Evolutionary conservation across 2,113 vertebrate genomes (phyloP).

Genomic region (Lasiurus cinereus): DNA sequence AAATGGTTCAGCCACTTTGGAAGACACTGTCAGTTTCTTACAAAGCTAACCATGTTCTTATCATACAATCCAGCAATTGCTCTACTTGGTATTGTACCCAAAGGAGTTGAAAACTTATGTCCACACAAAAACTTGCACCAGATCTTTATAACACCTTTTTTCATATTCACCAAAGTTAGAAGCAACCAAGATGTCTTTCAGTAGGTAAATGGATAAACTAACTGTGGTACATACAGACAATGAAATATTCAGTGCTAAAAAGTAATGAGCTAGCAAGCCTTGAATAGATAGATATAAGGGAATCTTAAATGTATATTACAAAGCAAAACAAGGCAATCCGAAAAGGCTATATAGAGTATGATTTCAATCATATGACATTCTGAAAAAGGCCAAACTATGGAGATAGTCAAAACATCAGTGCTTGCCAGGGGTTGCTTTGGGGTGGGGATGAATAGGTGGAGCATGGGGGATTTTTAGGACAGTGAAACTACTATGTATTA

Average conservation of each 20-base stretch:
- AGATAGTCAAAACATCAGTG: slow-evolving; percentile 19
- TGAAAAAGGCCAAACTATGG: slow-evolving; percentile 10
- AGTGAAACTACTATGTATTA: background rate
- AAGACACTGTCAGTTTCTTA: background rate
- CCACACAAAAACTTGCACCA: background rate
- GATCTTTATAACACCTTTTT: background rate
- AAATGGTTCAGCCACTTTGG: background rate
- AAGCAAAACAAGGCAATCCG: slow-evolving; percentile 8
- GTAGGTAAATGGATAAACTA: background rate
- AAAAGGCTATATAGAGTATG: background rate
- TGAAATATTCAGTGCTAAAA: background rate
- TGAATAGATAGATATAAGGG: background rate
- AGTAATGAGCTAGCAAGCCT: slow-evolving; percentile 7
- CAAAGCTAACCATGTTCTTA: slow-evolving; percentile 38
- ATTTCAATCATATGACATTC: background rate
- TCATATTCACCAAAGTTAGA: slow-evolving; percentile 5
- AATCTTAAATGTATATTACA: background rate
- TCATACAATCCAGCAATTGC: background rate
- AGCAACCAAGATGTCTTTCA: slow-evolving; percentile 29
- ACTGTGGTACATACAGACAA: background rate
- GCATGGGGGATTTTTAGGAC: background rate
- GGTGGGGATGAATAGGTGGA: background rate
- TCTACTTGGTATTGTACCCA: slow-evolving; percentile 12
- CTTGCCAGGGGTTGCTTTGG: background rate
- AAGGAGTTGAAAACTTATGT: background rate